Base-by-base conservation (phyloP, 2,888 invertebrate genomes). In the Phyto melanocephala region DNA sequence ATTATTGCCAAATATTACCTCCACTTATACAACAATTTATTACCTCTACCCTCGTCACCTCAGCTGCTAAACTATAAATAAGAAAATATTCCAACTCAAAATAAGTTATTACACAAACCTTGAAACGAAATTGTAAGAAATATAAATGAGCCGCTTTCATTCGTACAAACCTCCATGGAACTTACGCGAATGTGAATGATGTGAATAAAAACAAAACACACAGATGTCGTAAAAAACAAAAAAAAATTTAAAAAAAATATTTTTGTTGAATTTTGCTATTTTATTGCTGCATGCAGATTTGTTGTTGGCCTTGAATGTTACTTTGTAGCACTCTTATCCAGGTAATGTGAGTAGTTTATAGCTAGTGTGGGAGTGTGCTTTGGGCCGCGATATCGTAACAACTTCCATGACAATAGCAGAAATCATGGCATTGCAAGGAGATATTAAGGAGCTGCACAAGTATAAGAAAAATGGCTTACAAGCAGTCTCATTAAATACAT, bases 291-390 rank as follows among this genome's bases (percentile, higher is more conserved):
- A 74, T 81, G 77, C 56, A 78, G 63, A 62, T 81, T 65, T 81
- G 37, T 56, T 77, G 40, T 15, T 45, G 68, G 78, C 81, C 78
- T 78, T 81, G 81, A 81, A 81, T 68, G 74, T 58, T 74, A 78
- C 68, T 70, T 74, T 52, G 37, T 50, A 58, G n/a, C 24, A 13
- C 11, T 40, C 50, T 52, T 52, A 11, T 13, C 13, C 70, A 70
- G 62, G 81, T 81, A 42, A 74, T 78, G 74, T 72, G 6, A 8
- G 11, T 33, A 47, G 35, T 71, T 71, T 20, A 60, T 45, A 40
- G 60, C 5, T 24, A 13, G 5, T 3, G 56, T 17, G 40, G 15
- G 20, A 22, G 13, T 17, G 15, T 54, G 24, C 22, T 8, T 11
- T 11, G 1, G 40, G 42, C 35, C 70, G n/a, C n/a, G n/a, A n/a